These are phyloP conservation scores for Tenrec ecaudatus DNA, from an alignment of 2,113 vertebrate species.

Conservation along the genomic window DNA sequence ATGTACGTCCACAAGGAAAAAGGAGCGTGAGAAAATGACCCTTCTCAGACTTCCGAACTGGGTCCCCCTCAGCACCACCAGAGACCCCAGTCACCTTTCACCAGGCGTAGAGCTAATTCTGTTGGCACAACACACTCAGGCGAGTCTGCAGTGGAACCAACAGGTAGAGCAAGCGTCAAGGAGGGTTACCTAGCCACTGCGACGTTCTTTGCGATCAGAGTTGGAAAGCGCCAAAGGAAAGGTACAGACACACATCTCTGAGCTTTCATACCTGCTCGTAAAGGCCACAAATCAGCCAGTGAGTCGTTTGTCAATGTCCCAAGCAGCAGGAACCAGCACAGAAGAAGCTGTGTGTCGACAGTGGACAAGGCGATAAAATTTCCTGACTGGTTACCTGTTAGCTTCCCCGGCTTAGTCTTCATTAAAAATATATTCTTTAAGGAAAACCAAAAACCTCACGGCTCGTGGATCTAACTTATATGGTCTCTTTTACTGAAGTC, in stretches of 20 bases:
- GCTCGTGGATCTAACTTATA: not conserved
- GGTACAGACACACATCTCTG: not conserved
- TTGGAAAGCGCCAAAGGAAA: not conserved
- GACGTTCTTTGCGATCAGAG: not conserved
- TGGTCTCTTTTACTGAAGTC: not conserved
- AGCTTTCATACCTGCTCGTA: constrained; percentile 10
- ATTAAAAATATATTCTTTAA: not conserved
- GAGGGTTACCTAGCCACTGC: constrained; percentile 8
- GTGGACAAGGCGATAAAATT: not conserved
- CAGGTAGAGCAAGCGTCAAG: not conserved
- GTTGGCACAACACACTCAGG: not conserved
- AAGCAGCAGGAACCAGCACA: not conserved
- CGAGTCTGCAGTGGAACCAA: not conserved
- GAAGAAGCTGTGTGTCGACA: not conserved
- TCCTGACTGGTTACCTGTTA: not conserved
- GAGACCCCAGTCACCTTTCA: not conserved
- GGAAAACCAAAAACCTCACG: not conserved
- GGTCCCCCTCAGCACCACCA: not conserved
- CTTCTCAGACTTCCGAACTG: not conserved
- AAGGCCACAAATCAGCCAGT: not conserved
- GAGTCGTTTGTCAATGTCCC: not conserved
- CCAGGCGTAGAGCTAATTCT: not conserved
- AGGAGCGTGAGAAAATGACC: not conserved
- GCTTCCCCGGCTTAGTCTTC: constrained; percentile 28
- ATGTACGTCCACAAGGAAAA: not conserved